Conservation (phyloP, 1,140 invertebrate species). For the Cepaea nemoralis region DNA sequence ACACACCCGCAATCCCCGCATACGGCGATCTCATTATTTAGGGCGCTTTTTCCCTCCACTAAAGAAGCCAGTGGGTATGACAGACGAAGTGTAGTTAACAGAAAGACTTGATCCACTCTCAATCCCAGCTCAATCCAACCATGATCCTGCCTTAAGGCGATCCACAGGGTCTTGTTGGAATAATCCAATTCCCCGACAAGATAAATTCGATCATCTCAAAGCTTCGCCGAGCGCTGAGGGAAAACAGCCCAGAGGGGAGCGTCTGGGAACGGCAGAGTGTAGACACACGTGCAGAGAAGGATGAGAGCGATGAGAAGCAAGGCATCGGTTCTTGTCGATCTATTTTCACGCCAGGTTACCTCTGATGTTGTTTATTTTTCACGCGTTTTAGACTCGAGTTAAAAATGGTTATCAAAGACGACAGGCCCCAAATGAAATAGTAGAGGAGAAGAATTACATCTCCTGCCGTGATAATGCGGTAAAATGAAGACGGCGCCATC, state of each 20-base stretch:
- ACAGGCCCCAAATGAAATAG: neutral
- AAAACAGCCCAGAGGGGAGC: constrained; percentile 20
- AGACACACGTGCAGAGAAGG: neutral
- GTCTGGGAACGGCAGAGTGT: constrained; percentile 15
- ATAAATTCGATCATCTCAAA: constrained; percentile 29
- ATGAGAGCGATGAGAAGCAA: neutral
- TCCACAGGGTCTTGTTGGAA: constrained; percentile 14
- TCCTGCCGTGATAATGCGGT: neutral
- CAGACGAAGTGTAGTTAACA: too few relatives aligned
- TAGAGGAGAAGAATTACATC: neutral
- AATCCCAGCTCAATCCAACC: neutral
- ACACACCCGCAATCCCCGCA: too few relatives aligned
- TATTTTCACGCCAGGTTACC: constrained; percentile 17
- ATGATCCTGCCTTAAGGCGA: neutral
- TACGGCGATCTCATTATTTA: too few relatives aligned
- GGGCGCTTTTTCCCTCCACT: neutral
- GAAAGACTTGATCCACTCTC: neutral
- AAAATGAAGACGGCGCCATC: neutral
- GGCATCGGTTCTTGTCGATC: neutral
- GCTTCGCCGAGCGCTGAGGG: neutral
- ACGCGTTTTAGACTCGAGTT: constrained; percentile 14
- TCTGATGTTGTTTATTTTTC: constrained; percentile 28
- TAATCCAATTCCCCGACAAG: constrained; percentile 25
- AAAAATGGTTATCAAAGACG: neutral
- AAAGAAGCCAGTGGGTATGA: too few relatives aligned